These are phyloP conservation scores for Sebastes diaconus DNA, from an alignment of 2,797 vertebrate genomes.

Conservation along the genomic window DNA sequence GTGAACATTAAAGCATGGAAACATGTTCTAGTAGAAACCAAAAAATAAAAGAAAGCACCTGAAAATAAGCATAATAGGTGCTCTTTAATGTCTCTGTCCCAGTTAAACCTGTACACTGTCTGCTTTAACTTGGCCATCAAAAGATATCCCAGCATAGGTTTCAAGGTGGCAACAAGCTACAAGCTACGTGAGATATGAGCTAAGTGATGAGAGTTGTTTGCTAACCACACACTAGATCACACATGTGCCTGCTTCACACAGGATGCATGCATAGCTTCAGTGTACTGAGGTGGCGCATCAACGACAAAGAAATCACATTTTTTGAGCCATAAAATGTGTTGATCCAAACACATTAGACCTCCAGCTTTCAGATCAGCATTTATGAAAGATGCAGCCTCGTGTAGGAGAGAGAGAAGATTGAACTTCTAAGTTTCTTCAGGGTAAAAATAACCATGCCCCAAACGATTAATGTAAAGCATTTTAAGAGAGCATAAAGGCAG, in stretches of 20 bases:
- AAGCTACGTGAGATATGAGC: neutral
- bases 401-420: neutral
- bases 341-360: neutral
- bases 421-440: slow-evolving; percentile 7
- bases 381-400: neutral
- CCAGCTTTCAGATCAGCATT: slow-evolving; percentile 8
- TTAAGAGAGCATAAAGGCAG: slow-evolving; percentile 60
- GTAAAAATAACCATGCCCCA: slow-evolving; percentile 22
- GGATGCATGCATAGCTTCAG: neutral
- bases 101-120: neutral
- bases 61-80: too few species aligned
- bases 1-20: too few species aligned
- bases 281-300: neutral
- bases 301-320: neutral
- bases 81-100: neutral
- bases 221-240: neutral
- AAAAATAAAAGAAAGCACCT: too few species aligned
- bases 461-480: slow-evolving; percentile 55
- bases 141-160: neutral
- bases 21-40: too few species aligned
- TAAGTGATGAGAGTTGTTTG: neutral
- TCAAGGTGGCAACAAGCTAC: neutral
- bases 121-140: neutral
- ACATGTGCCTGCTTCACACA: neutral
- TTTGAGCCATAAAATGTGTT: neutral